Percentiles rank a stretch among this genome's conserved stretches.
These are phyloP conservation scores for Stichopus chloronotus DNA, from an alignment of 35 echinoderm and acorn worm species.

Conservation along the genomic window DNA sequence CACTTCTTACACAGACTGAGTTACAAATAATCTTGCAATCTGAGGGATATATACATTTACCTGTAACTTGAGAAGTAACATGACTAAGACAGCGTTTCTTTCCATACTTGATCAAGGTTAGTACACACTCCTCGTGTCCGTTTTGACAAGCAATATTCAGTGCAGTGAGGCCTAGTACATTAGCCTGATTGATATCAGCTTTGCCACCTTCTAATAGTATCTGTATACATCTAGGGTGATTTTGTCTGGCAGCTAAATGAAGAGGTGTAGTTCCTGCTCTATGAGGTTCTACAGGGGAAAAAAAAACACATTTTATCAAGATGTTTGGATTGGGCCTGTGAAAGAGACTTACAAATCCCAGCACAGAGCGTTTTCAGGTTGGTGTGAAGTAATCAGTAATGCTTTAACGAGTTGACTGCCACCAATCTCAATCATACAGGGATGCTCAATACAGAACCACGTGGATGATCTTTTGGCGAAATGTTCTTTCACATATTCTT, in stretches of 20 bases:
- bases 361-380: neutral
- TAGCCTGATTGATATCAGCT: conserved; percentile 65
- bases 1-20: too few species aligned
- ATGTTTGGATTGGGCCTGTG: neutral
- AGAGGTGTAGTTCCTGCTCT: conserved; percentile 81
- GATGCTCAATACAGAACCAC: too few species aligned
- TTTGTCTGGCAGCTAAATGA: conserved; percentile 84
- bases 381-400: neutral
- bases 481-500: too few species aligned
- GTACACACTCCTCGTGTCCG: conserved; percentile 77
- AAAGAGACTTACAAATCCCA: neutral
- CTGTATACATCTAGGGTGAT: conserved; percentile 69
- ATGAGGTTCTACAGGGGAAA: conserved; percentile 55
- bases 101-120: conserved; percentile 55
- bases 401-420: too few species aligned
- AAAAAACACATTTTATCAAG: neutral
- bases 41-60: neutral
- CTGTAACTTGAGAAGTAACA: conserved; percentile 33
- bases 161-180: conserved; percentile 69
- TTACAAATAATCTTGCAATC: too few species aligned
- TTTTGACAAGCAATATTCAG: conserved; percentile 77
- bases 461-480: too few species aligned
- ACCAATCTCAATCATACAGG: too few species aligned
- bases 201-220: conserved; percentile 66
- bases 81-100: neutral